Base-by-base conservation (phyloP, 2,797 vertebrate genomes). In the Intellagama lesueurii region DNA sequence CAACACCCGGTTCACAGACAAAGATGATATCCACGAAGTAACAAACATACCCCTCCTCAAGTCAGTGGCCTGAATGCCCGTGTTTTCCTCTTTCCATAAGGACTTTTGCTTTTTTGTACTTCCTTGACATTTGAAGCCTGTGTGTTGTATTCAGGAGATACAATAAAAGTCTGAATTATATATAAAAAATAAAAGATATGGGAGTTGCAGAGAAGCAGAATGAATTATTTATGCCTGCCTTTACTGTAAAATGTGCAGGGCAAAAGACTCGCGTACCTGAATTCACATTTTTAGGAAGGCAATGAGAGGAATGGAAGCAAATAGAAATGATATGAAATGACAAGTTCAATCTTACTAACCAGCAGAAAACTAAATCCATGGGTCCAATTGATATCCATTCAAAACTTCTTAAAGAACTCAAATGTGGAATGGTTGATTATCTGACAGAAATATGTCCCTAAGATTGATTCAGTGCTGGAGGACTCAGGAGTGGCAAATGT, bases 21-120 rank as follows among this genome's bases (percentile, higher is more conserved):
- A 98, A 96, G 98, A 99, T 5, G 99, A 98, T 94, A 98, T 99
- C 97, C 98, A 99, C 1, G 98, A 99, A 92, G 94, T 99, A 97
- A 97, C 98, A 90, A 98, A 97, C 81, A 95, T 99, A 91, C 95
- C 97, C 49, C 92, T 98, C 70, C 86, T 95, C 83, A 86, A 97
- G 90, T 96, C 94, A 89, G 96, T 94, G 93, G 96, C 95, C 93
- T 97, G 72, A 96, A 96, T 91, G 28, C 89, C 87, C 1, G 7
- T 52, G 90, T 86, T 89, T 80, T 66, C 56, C 89, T 85, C 77
- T 89, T 91, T 88, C 68, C 93, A 92, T 92, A 66, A 91, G 81
- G 87, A 68, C 92, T 85, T 90, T 85, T 83, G 30, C 40, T 11
- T 92, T 96, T 94, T 97, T 96, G 92, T 97, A 95, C 94, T 92